Percentiles rank a stretch among this genome's conserved stretches.
Conservation (phyloP, 2,888 invertebrate genomes). For the Myopa tessellatipennis region DNA sequence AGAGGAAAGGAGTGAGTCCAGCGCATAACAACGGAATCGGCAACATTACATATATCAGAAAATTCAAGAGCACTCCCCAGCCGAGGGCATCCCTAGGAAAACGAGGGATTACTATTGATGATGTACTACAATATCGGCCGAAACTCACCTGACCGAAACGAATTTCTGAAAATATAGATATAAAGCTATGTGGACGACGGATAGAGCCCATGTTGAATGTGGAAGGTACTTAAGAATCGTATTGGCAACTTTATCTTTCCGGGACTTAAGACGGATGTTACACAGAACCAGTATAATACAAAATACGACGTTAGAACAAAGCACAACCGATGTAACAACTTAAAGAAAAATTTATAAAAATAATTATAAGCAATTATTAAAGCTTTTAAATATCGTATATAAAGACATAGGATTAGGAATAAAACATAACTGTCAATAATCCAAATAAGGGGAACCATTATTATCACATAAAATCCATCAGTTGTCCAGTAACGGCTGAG, state of each 20-base stretch:
- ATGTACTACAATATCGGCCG: neutral
- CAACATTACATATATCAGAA: slow-evolving; percentile 79
- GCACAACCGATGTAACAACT: slow-evolving; percentile 49
- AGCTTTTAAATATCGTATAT: too few species aligned
- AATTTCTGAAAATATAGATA: slow-evolving; percentile 74
- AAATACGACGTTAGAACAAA: slow-evolving; percentile 46
- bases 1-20: slow-evolving; percentile 72
- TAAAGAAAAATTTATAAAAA: slow-evolving; percentile 6
- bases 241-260: slow-evolving; percentile 28
- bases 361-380: neutral
- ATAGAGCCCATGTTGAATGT: slow-evolving; percentile 68
- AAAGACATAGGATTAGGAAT: too few species aligned
- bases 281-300: slow-evolving; percentile 45
- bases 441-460: too few species aligned
- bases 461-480: too few species aligned
- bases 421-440: too few species aligned
- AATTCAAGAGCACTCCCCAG: slow-evolving; percentile 79
- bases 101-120: neutral
- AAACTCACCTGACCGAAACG: slow-evolving; percentile 65
- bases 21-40: slow-evolving; percentile 77
- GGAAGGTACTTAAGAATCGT: slow-evolving; percentile 50
- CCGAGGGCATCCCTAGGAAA: slow-evolving; percentile 74
- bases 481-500: too few species aligned
- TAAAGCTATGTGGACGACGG: slow-evolving; percentile 73
- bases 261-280: neutral